phyloP scores from a whole-genome alignment of 2,113 vertebrate genomes.

The Ammodramus savannarum region DNA sequence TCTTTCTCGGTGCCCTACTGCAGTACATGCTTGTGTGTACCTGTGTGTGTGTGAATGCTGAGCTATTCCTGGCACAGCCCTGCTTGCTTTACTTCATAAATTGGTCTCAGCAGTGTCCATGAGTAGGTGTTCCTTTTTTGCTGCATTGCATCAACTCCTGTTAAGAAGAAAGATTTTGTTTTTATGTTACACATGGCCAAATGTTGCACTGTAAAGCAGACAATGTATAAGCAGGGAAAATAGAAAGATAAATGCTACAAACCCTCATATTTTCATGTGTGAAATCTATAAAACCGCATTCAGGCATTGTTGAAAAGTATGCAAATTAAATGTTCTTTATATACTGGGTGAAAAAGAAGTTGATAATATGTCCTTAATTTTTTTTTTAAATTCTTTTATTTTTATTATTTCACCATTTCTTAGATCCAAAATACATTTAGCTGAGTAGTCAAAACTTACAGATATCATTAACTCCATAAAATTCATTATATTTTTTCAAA shows the following conservation, averaged over 20 bases:
- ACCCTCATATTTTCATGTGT: not conserved
- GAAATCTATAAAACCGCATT: not conserved
- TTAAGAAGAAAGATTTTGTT: not conserved
- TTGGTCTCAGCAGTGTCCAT: not conserved
- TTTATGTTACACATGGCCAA: not conserved
- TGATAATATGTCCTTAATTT: not conserved
- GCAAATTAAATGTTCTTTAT: not conserved
- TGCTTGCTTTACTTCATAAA: not conserved
- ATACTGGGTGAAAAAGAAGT: not conserved
- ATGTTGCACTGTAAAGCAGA: not conserved
- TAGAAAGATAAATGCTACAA: not conserved
- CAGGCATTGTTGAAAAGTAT: not conserved
- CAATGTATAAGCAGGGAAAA: not conserved
- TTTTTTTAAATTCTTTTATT: not conserved
- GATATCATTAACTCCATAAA: not conserved
- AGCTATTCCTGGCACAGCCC: not conserved
- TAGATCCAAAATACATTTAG: not conserved
- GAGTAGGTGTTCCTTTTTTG: not conserved
- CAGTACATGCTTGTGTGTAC: too few relatives aligned
- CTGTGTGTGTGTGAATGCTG: too few relatives aligned
- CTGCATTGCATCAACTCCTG: not conserved
- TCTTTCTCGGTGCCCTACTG: not conserved
- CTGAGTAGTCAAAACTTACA: not conserved
- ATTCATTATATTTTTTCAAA: not conserved
- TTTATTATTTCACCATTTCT: not conserved